These are phyloP conservation scores for Pygmarrhopalites habei DNA, from an alignment of 1,140 invertebrate species.

Conservation along the genomic window DNA sequence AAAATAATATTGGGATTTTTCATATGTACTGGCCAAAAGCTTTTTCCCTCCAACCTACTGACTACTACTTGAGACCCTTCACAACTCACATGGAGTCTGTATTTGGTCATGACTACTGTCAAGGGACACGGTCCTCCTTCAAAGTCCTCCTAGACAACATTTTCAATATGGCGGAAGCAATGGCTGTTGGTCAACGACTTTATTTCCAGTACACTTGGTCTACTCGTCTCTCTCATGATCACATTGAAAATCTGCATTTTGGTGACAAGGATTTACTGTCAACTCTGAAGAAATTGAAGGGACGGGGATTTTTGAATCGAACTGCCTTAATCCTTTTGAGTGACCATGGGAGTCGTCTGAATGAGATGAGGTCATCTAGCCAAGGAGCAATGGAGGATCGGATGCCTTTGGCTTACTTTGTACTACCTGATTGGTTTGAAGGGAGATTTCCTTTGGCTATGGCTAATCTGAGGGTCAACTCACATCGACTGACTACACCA, in stretches of 20 bases:
- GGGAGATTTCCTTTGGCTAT: slow-evolving; percentile 55
- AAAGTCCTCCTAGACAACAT: slow-evolving; percentile 61
- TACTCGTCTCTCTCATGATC: slow-evolving; percentile 79
- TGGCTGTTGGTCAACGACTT: slow-evolving; percentile 57
- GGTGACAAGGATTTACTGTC: slow-evolving; percentile 65
- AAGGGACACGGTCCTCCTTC: slow-evolving; percentile 70
- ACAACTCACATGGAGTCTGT: slow-evolving; percentile 47
- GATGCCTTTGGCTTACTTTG: slow-evolving; percentile 72
- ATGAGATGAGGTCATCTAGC: slow-evolving; percentile 42
- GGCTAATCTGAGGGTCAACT: slow-evolving; percentile 52
- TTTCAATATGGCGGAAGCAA: slow-evolving; percentile 53
- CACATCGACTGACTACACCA: slow-evolving; percentile 43
- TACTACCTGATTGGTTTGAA: slow-evolving; percentile 61
- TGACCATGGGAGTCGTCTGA: slow-evolving; percentile 75
- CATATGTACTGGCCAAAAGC: slow-evolving; percentile 78
- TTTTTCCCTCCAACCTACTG: slow-evolving; percentile 72
- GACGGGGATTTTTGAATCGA: slow-evolving; percentile 58
- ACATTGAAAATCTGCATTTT: slow-evolving; percentile 66
- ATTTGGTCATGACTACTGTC: slow-evolving; percentile 51
- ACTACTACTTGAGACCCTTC: slow-evolving; percentile 83
- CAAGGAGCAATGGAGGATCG: slow-evolving; percentile 86
- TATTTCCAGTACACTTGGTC: slow-evolving; percentile 83
- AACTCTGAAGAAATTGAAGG: slow-evolving; percentile 51
- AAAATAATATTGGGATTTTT: too few relatives aligned
- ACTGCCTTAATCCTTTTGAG: slow-evolving; percentile 77